These are phyloP conservation scores for Cyclargus thomasi DNA, from an alignment of 1,140 invertebrate genomes.

Conservation along the genomic window DNA sequence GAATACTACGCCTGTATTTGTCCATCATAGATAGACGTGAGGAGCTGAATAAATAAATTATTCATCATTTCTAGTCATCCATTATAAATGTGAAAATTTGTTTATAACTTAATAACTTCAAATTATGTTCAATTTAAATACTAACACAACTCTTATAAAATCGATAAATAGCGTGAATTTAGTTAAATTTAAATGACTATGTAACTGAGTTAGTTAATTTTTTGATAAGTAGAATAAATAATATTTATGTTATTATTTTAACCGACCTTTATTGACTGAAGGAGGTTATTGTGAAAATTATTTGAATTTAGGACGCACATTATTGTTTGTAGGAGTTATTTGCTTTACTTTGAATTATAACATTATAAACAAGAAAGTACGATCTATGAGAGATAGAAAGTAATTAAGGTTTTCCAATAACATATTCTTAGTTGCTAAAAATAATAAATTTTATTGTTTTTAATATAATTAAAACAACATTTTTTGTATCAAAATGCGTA, in stretches of 20 bases:
- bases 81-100: not conserved
- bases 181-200: no score
- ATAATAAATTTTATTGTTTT: not conserved
- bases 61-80: conserved; percentile 1
- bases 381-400: not conserved
- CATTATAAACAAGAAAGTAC: not conserved
- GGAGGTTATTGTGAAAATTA: not conserved
- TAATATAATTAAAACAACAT: no score
- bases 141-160: no score
- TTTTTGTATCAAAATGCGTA: no score
- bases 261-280: no score
- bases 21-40: not conserved
- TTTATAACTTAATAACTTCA: no score
- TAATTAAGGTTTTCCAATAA: not conserved
- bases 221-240: not conserved
- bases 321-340: not conserved
- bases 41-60: not conserved
- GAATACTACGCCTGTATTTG: not conserved
- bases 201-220: not conserved
- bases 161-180: no score
- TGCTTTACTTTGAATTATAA: not conserved
- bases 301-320: not conserved
- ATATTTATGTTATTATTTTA: not conserved
- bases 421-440: not conserved
- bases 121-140: no score